Percentiles rank a stretch among this genome's conserved stretches.
Conservation (phyloP, 2,888 invertebrate genomes). For the Caenorhabditis sp. region DNA sequence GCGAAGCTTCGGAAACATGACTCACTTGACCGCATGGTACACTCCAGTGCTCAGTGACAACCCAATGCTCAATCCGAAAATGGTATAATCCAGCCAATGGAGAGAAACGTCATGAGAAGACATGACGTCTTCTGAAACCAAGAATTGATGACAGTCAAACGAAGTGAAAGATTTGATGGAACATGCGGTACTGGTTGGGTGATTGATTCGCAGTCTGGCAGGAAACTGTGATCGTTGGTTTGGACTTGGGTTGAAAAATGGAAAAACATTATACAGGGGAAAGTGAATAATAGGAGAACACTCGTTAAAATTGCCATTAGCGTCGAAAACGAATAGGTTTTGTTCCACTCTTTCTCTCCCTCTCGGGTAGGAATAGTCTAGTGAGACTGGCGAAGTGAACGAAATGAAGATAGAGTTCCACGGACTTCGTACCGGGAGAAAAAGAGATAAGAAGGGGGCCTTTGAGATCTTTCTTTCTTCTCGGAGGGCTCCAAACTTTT, state of each 20-base stretch:
- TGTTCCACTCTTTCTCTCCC: too few species aligned
- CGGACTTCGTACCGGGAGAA: constrained; percentile 18
- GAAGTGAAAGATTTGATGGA: too few species aligned
- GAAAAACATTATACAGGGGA: neutral
- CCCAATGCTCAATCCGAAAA: constrained; percentile 66
- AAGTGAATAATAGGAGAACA: constrained; percentile 2
- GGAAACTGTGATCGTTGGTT: constrained; percentile 17
- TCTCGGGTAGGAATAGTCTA: neutral
- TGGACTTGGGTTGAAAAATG: constrained; percentile 4
- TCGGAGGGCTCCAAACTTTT: constrained; percentile 10
- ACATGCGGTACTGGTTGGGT: constrained; percentile 30
- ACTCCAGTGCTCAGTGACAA: constrained; percentile 72
- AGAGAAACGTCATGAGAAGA: constrained; percentile 33
- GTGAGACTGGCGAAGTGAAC: neutral
- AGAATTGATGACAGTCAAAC: constrained; percentile 25
- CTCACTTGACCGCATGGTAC: constrained; percentile 73
- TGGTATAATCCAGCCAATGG: constrained; percentile 69
- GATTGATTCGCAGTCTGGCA: constrained; percentile 24
- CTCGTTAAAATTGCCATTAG: constrained; percentile 29
- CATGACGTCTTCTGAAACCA: constrained; percentile 13
- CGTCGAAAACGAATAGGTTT: neutral
- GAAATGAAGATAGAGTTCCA: neutral
- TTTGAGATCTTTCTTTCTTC: constrained; percentile 9
- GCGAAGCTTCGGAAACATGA: neutral
- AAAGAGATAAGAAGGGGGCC: constrained; percentile 7